These are phyloP conservation scores for Desmophyllum pertusum DNA, from an alignment of 92 coral and sea anemone species.

Conservation along the genomic window DNA sequence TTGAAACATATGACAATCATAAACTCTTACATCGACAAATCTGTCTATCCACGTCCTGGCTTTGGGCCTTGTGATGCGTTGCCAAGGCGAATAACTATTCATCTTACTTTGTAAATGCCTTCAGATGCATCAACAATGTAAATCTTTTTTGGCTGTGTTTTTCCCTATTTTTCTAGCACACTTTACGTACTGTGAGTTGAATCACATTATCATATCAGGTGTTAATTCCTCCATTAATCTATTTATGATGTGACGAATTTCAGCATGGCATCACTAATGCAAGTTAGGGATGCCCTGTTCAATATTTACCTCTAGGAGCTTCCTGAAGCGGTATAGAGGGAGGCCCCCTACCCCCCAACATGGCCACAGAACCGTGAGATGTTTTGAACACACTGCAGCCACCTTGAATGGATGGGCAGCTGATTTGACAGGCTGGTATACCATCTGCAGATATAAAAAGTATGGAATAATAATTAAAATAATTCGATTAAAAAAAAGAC, in stretches of 20 bases:
- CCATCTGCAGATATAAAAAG: constrained; percentile 34
- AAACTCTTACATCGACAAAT: constrained; percentile 76
- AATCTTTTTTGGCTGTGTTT: constrained; percentile 29
- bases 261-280: too few species aligned
- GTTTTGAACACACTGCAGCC: constrained; percentile 78
- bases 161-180: constrained; percentile 34
- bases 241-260: constrained; percentile 40
- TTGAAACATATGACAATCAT: not conserved
- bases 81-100: constrained; percentile 93
- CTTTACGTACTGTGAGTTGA: constrained; percentile 49
- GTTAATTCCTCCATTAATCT: constrained; percentile 7
- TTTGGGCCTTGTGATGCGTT: constrained; percentile 75
- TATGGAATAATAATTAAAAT: too few species aligned
- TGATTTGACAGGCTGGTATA: constrained; percentile 67
- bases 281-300: constrained; percentile 59
- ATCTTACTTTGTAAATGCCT: constrained; percentile 92
- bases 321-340: constrained; percentile 80
- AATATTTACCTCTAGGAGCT: constrained; percentile 77
- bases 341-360: too few species aligned
- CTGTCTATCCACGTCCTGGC: constrained; percentile 85
- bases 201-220: constrained; percentile 50
- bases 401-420: too few species aligned
- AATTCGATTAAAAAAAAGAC: not conserved
- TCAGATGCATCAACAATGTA: constrained; percentile 76
- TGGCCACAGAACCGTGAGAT: constrained; percentile 84